Base-by-base conservation (phyloP, 2,888 invertebrate genomes). In the Notodromas monacha region DNA sequence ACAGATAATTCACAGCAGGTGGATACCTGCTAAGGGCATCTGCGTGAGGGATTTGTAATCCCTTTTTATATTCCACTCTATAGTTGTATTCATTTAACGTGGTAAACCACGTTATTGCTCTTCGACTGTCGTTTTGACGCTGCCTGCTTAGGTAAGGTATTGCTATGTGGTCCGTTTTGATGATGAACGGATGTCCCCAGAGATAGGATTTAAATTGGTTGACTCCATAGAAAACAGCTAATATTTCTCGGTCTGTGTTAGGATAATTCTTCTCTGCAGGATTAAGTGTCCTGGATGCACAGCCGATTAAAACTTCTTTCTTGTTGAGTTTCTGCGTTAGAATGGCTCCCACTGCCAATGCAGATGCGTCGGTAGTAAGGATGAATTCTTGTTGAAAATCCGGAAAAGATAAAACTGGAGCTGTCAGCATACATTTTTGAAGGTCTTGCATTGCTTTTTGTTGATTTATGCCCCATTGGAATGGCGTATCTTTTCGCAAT, bases 1-100 rank as follows among this genome's bases (percentile, higher is more conserved):
- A 21, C 21, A 21, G 21, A 21, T 21, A 21, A 21, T 21, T 21
- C 21, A 21, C 21, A 21, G 21, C 21, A 21, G 21, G 21, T 21
- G 21, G 21, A 21, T 21, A 21, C 21, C 21, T 21, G 21, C 21
- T 21, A 21, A 21, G 21, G 21, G 21, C 21, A 21, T 21, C 21
- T 21, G 21, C 21, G 21, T 21, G 21, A 21, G 21, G 21, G 21
- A 21, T 21, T 21, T 21, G 21, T 21, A 21, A 21, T 21, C 21
- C 21, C 21, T 21, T 21, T 21, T 21, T 21, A n/a, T 21, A 21
- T 21, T 21, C 21, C 21, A 21, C 21, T 21, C 21, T 21, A 21
- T 21, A 21, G 21, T 21, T 21, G 21, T 21, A 21, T 21, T 21
- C 21, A 21, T 21, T 21, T 21, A 21, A 21, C 21, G 21, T 21